Evolutionary conservation across 2,888 invertebrate species (phyloP).

Genomic region (Lordiphosa fenestrarum): DNA sequence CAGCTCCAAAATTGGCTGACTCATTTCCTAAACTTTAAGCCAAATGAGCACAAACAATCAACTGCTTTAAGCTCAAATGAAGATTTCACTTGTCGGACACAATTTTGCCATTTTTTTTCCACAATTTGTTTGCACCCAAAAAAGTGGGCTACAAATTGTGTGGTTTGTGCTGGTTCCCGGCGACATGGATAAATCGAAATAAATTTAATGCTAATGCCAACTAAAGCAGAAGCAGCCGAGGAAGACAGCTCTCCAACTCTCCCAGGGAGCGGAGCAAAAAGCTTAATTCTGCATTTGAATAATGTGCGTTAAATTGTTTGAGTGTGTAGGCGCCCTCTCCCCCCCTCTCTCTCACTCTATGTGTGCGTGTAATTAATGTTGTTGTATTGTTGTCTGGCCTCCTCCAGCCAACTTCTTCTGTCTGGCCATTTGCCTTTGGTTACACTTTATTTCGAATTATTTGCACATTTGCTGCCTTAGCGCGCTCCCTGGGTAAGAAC

Average conservation of each 20-base stretch:
- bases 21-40: no score
- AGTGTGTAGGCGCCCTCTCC: slow-evolving; percentile 29
- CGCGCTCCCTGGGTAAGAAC: slow-evolving; percentile 33
- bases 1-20: no score
- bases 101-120: background rate
- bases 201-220: slow-evolving; percentile 54
- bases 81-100: background rate
- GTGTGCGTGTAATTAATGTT: slow-evolving; percentile 57
- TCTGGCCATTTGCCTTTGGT: slow-evolving; percentile 43
- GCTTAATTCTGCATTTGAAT: slow-evolving; percentile 63
- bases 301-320: slow-evolving; percentile 55
- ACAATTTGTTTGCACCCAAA: background rate
- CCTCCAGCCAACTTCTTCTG: slow-evolving; percentile 17
- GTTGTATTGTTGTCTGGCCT: slow-evolving; percentile 36
- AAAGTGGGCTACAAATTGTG: background rate
- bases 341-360: slow-evolving; percentile 2
- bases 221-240: slow-evolving; percentile 1
- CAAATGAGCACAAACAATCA: no score
- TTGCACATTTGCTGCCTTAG: slow-evolving; percentile 59
- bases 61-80: background rate
- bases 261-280: slow-evolving; percentile 21
- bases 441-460: slow-evolving; percentile 64
- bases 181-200: slow-evolving; percentile 49
- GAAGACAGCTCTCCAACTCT: slow-evolving; percentile 11
- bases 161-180: background rate